These are phyloP conservation scores for Rhodinocichla rosea DNA, from an alignment of 2,113 vertebrate genomes.

Conservation along the genomic window DNA sequence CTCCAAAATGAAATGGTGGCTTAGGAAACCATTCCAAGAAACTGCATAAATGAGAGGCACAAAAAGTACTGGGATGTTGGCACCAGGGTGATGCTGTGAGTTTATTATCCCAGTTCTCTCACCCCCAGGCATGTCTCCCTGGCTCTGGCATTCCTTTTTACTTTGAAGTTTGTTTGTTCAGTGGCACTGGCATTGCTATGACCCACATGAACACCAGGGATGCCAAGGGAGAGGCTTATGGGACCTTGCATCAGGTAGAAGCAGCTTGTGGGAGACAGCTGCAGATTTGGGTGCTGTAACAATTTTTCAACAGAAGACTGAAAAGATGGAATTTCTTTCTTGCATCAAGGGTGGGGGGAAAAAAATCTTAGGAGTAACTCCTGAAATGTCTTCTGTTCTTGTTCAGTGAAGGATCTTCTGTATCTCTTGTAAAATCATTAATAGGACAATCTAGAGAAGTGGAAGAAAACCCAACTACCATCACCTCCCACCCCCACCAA, in stretches of 20 bases:
- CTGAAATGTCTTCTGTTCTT: not conserved
- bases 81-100: not conserved
- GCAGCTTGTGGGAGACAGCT: not conserved
- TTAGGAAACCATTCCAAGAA: not conserved
- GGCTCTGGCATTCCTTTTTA: not conserved
- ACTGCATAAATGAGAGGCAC: not conserved
- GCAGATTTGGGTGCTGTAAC: not conserved
- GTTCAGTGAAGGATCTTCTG: not conserved
- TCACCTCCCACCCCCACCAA: not conserved
- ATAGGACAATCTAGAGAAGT: not conserved
- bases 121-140: not conserved
- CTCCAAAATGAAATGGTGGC: not conserved
- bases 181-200: constrained; percentile 4
- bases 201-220: not conserved
- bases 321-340: not conserved
- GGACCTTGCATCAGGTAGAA: not conserved
- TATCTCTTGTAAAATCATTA: not conserved
- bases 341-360: accelerated
- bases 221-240: constrained; percentile 1
- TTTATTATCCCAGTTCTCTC: constrained; percentile 1
- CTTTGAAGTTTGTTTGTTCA: constrained; percentile 50
- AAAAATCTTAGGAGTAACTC: not conserved
- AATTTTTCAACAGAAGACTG: not conserved
- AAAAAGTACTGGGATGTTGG: not conserved
- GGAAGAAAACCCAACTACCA: not conserved